phyloP scores from a whole-genome alignment of 2,888 invertebrate species.

The Caenorhabditis sp. region DNA sequence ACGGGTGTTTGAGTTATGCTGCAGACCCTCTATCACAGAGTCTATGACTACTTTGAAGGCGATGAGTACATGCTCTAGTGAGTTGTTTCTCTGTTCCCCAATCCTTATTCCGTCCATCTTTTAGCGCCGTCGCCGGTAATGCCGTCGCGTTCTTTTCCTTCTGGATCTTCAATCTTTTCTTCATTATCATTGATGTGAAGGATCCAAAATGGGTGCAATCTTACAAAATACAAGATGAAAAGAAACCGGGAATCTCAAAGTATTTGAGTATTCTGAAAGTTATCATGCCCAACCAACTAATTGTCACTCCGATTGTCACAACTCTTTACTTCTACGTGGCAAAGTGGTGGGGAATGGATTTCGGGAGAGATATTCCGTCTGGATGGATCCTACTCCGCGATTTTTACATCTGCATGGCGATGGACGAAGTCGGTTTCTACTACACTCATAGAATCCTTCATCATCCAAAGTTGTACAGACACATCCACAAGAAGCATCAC shows the following conservation, averaged over 20 bases:
- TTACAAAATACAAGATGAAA: constrained; percentile 91
- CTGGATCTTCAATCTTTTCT: constrained; percentile 85
- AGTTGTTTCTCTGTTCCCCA: no score
- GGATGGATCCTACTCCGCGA: constrained; percentile 84
- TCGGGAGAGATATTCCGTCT: constrained; percentile 44
- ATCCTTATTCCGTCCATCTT: no score
- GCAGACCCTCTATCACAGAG: constrained; percentile 24
- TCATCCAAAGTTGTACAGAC: constrained; percentile 88
- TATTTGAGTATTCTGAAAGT: constrained; percentile 51
- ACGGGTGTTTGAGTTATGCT: constrained; percentile 31
- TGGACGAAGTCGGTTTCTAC: constrained; percentile 91
- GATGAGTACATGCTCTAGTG: constrained; percentile 52
- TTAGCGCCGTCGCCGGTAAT: constrained; percentile 61
- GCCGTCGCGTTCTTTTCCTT: constrained; percentile 42
- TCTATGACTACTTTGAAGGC: constrained; percentile 45
- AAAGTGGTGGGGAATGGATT: constrained; percentile 49
- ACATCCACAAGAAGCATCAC: constrained; percentile 92
- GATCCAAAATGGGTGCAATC: constrained; percentile 88
- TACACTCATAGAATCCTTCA: constrained; percentile 91
- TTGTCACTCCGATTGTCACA: constrained; percentile 49
- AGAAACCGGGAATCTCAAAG: constrained; percentile 85
- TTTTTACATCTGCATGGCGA: constrained; percentile 88
- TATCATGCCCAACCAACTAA: constrained; percentile 37
- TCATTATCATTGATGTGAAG: constrained; percentile 89
- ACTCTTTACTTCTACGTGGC: constrained; percentile 44